Conservation (phyloP, 2,888 invertebrate genomes). For the Cyclophora punctaria region DNA sequence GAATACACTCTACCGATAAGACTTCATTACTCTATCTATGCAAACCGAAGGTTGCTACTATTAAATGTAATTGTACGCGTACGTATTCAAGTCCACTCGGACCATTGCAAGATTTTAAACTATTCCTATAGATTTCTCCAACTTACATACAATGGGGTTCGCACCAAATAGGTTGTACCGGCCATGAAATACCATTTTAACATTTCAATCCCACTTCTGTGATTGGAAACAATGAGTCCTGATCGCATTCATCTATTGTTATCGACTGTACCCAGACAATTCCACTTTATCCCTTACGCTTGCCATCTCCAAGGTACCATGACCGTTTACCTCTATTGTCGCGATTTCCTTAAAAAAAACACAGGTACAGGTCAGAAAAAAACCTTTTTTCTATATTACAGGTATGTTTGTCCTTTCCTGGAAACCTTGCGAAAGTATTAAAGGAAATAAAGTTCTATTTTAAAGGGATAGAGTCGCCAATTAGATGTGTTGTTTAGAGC, state of each 20-base stretch:
- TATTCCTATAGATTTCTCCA: neutral
- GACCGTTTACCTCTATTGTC: slow-evolving; percentile 51
- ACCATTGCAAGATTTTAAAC: no score
- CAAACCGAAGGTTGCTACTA: no score
- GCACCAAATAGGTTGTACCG: neutral
- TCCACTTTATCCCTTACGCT: slow-evolving; percentile 26
- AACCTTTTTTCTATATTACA: slow-evolving; percentile 10
- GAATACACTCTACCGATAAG: no score
- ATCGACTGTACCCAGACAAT: slow-evolving; percentile 3
- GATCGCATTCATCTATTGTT: slow-evolving; percentile 7
- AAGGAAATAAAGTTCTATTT: slow-evolving; percentile 1
- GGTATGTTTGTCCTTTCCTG: slow-evolving; percentile 8
- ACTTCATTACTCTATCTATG: no score
- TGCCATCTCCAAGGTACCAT: slow-evolving; percentile 29
- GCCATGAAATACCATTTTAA: slow-evolving; percentile 12
- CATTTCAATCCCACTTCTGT: slow-evolving; percentile 17
- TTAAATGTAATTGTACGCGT: no score
- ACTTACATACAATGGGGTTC: neutral
- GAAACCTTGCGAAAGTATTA: slow-evolving; percentile 10
- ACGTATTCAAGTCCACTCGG: no score
- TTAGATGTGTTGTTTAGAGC: neutral
- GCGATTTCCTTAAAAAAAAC: slow-evolving; percentile 54
- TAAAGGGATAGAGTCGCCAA: slow-evolving; percentile 1
- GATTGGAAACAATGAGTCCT: slow-evolving; percentile 8
- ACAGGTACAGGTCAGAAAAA: slow-evolving; percentile 37